Conservation (phyloP, 2,888 invertebrate species). For the Apodemia zela region DNA sequence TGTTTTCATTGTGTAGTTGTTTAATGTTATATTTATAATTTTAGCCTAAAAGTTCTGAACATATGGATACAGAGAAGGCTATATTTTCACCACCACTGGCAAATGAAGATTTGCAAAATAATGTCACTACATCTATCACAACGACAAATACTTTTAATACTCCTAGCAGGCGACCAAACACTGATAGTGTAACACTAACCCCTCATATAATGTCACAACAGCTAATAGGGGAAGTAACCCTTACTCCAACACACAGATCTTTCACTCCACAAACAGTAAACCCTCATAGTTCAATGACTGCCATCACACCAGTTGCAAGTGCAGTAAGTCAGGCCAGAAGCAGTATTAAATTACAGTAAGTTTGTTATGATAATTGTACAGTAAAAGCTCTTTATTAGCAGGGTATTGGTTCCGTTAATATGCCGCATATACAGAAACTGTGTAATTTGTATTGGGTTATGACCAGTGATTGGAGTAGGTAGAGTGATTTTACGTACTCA, state of each 20-base stretch:
- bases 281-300: constrained; percentile 77
- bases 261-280: constrained; percentile 66
- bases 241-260: constrained; percentile 63
- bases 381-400: too few species aligned
- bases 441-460: too few species aligned
- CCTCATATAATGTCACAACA: constrained; percentile 25
- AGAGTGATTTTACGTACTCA: too few species aligned
- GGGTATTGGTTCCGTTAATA: too few species aligned
- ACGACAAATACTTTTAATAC: not conserved
- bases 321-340: constrained; percentile 80
- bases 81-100: constrained; percentile 1
- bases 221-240: constrained; percentile 53
- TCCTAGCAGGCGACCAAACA: not conserved
- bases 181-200: constrained; percentile 26
- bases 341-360: constrained; percentile 82
- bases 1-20: not conserved
- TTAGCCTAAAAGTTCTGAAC: not conserved
- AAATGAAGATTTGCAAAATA: not conserved
- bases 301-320: constrained; percentile 72
- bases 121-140: not conserved
- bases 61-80: not conserved
- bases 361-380: constrained; percentile 21
- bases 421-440: too few species aligned
- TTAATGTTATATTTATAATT: not conserved
- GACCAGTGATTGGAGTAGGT: too few species aligned